Evolutionary conservation across 2,113 vertebrate species (phyloP).

Genomic region (Pavo muticus): DNA sequence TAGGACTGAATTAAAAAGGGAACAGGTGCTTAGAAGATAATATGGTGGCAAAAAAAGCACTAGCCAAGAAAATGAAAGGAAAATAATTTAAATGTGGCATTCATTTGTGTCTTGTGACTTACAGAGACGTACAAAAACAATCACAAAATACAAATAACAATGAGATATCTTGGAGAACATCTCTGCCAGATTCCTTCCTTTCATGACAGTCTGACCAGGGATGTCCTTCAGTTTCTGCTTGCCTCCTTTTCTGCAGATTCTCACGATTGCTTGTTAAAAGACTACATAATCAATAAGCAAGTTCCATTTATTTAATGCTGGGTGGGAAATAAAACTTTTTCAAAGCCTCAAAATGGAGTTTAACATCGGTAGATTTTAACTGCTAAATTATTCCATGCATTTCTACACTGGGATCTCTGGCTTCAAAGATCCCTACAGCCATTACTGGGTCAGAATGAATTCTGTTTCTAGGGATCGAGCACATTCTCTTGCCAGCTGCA

Average conservation of each 20-base stretch:
- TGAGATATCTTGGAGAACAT: neutral
- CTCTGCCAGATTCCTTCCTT: neutral
- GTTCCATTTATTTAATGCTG: neutral
- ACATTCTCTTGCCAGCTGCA: neutral
- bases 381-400: neutral
- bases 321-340: neutral
- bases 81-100: neutral
- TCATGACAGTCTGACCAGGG: neutral
- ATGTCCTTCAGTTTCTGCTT: neutral
- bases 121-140: neutral
- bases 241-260: neutral
- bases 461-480: neutral
- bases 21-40: conserved; percentile 53
- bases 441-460: neutral
- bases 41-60: conserved; percentile 9
- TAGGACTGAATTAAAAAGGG: conserved; percentile 16
- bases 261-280: neutral
- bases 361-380: neutral
- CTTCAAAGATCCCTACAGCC: neutral
- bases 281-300: neutral
- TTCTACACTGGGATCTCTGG: neutral
- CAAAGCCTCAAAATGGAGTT: conserved; percentile 1
- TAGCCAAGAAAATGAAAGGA: neutral
- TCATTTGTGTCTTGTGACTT: neutral
- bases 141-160: neutral